Percentiles rank a stretch among this genome's conserved stretches.
phyloP scores from a whole-genome alignment of 2,797 vertebrate species.

The Melanotaenia boesemani region DNA sequence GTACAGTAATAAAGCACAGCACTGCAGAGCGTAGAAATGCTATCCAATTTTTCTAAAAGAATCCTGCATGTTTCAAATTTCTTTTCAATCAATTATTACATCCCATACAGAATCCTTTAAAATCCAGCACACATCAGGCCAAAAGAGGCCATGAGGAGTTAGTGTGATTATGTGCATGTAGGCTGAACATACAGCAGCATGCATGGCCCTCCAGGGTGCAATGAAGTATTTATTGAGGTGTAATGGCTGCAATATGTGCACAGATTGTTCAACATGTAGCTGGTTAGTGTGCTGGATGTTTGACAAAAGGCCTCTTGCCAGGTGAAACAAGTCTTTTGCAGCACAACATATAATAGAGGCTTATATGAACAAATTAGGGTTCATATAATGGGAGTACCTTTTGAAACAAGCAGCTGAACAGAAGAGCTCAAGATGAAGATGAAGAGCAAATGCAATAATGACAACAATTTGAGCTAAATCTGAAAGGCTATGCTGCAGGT shows the following conservation, averaged over 20 bases:
- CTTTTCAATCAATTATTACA: slow-evolving; percentile 55
- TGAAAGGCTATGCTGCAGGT: background rate
- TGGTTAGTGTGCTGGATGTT: slow-evolving; percentile 10
- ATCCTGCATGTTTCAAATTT: slow-evolving; percentile 39
- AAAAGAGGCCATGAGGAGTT: slow-evolving; percentile 13
- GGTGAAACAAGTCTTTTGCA: slow-evolving; percentile 3
- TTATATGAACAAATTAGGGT: slow-evolving; percentile 37
- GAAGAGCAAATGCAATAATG: slow-evolving; percentile 42
- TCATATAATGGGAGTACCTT: slow-evolving; percentile 23
- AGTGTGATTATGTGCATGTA: slow-evolving; percentile 29
- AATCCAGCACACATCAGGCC: slow-evolving; percentile 43
- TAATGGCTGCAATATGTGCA: slow-evolving; percentile 40
- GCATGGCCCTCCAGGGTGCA: slow-evolving; percentile 39
- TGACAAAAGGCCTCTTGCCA: slow-evolving; percentile 29
- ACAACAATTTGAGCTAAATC: slow-evolving; percentile 24
- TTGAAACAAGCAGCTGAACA: slow-evolving; percentile 43
- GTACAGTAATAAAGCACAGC: slow-evolving; percentile 16
- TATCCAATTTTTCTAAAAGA: slow-evolving; percentile 1
- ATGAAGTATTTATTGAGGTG: slow-evolving; percentile 48
- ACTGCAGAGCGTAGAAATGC: slow-evolving; percentile 14
- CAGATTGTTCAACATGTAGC: slow-evolving; percentile 45
- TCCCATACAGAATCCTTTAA: slow-evolving; percentile 52
- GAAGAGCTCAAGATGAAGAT: slow-evolving; percentile 26
- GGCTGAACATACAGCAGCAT: slow-evolving; percentile 39
- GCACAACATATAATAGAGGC: slow-evolving; percentile 8